phyloP scores from a whole-genome alignment of 1,140 invertebrate species.

The Metopolophium dirhodum region DNA sequence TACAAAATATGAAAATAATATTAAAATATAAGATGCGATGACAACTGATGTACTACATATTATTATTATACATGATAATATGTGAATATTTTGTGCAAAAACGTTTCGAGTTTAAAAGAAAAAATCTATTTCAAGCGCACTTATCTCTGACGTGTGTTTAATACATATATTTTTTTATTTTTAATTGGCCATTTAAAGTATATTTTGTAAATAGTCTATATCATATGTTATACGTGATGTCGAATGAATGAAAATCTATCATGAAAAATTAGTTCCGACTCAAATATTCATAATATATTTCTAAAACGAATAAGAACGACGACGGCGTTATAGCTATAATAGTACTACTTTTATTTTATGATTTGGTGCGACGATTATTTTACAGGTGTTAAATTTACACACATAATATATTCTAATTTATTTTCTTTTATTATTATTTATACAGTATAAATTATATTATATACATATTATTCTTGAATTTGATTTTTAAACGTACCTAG shows the following conservation, averaged over 20 bases:
- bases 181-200: slow-evolving; percentile 14
- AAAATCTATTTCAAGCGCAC: not conserved
- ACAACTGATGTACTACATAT: not conserved
- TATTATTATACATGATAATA: not conserved
- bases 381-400: not conserved
- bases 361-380: not conserved
- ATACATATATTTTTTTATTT: not conserved
- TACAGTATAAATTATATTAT: not conserved
- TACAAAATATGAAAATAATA: not conserved
- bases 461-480: not conserved
- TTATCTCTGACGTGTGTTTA: not conserved
- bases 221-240: not conserved
- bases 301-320: slow-evolving; percentile 6
- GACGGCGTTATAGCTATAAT: not conserved
- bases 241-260: not conserved
- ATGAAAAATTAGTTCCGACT: slow-evolving; percentile 21
- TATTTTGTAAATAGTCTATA: not conserved
- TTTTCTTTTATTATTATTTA: not conserved
- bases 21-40: not conserved
- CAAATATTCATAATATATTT: slow-evolving; percentile 10
- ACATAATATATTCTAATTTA: not conserved
- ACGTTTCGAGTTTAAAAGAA: not conserved
- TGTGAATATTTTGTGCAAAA: not conserved
- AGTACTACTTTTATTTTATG: slow-evolving; percentile 9
- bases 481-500: not conserved